Percentiles rank a stretch among this genome's conserved stretches.
Conservation (phyloP, 2,113 vertebrate species). For the Monarcha castaneiventris region DNA sequence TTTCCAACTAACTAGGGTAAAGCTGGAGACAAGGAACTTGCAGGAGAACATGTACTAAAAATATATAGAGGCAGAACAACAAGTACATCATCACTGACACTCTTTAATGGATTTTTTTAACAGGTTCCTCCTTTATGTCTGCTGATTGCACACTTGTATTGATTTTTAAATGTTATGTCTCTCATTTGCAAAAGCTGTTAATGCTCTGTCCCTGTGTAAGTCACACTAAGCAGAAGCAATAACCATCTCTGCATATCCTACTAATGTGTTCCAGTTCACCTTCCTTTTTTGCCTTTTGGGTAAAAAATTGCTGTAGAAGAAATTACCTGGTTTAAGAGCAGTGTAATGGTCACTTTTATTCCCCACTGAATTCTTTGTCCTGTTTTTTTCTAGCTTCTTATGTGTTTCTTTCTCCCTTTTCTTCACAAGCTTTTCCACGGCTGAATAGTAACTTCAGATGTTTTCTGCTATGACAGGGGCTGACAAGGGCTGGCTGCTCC, state of each 20-base stretch:
- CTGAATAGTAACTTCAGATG: not conserved
- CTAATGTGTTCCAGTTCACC: not conserved
- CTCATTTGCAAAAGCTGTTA: not conserved
- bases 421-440: fast-evolving
- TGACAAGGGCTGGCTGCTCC: not conserved
- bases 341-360: not conserved
- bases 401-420: not conserved
- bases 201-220: not conserved
- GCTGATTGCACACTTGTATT: not conserved
- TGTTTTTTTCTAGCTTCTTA: not conserved
- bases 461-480: not conserved
- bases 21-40: not conserved
- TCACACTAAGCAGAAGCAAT: not conserved
- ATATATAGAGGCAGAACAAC: slow-evolving; percentile 35
- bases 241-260: not conserved
- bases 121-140: not conserved
- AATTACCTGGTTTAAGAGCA: not conserved
- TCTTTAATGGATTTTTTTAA: not conserved
- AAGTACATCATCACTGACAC: not conserved
- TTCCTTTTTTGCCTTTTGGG: not conserved
- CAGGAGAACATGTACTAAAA: slow-evolving; percentile 40
- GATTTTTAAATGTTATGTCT: not conserved
- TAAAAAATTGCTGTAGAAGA: not conserved
- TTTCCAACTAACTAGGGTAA: slow-evolving; percentile 31
- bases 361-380: not conserved